Evolutionary conservation across 2,888 invertebrate genomes (phyloP).

Genomic region (Ophioninae sp.): DNA sequence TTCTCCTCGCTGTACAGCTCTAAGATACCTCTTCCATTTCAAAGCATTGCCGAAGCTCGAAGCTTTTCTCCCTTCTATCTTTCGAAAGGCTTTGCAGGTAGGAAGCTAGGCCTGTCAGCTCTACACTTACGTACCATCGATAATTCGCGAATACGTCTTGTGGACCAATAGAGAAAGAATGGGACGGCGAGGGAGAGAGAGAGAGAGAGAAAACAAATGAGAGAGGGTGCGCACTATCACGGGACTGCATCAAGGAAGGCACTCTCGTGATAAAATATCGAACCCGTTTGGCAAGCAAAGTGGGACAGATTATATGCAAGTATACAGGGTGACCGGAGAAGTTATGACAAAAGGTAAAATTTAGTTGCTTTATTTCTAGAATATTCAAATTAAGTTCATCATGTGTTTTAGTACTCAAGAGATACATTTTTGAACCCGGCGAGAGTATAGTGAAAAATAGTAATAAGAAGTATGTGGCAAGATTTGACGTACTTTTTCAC

Average conservation of each 20-base stretch:
- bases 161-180: conserved; percentile 5
- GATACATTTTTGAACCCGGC: neutral
- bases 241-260: conserved; percentile 24
- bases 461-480: too few relatives aligned
- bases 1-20: conserved; percentile 20
- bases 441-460: neutral
- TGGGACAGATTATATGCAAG: conserved; percentile 41
- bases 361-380: too few relatives aligned
- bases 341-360: too few relatives aligned
- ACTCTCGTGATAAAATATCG: conserved; percentile 58
- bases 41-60: conserved; percentile 2
- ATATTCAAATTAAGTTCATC: too few relatives aligned
- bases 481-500: too few relatives aligned
- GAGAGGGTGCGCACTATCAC: conserved; percentile 1
- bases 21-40: conserved; percentile 25
- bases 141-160: conserved; percentile 55
- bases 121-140: conserved; percentile 26
- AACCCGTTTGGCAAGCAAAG: conserved; percentile 30
- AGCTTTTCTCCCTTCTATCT: conserved; percentile 23
- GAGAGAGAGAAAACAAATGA: too few relatives aligned
- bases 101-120: conserved; percentile 24
- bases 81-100: conserved; percentile 20
- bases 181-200: neutral
- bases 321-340: neutral
- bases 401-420: neutral